phyloP scores from a whole-genome alignment of 2,797 vertebrate genomes.

The Lepilemur ruficaudatus region DNA sequence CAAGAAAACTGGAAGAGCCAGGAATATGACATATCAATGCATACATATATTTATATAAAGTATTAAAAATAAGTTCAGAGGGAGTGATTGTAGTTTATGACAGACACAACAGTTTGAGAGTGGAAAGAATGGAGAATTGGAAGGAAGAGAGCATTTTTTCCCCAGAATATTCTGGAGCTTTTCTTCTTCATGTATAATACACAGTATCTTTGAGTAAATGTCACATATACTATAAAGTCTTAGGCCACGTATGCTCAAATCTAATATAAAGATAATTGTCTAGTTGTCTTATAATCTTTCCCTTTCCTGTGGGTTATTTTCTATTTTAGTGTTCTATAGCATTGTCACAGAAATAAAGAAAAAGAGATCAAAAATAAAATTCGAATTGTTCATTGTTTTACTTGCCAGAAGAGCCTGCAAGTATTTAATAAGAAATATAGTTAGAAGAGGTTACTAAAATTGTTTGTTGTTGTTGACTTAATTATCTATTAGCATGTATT shows the following conservation, averaged over 20 bases:
- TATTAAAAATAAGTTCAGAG: not conserved
- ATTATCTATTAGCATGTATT: not conserved
- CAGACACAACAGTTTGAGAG: not conserved
- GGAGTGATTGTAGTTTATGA: not conserved
- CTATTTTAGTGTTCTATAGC: not conserved
- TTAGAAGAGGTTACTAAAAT: not conserved
- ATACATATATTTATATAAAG: not conserved
- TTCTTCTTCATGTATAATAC: not conserved
- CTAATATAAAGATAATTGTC: not conserved
- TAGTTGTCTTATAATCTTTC: not conserved
- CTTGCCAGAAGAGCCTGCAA: not conserved
- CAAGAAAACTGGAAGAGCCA: not conserved
- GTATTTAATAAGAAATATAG: slow-evolving; percentile 3
- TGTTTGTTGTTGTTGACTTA: not conserved
- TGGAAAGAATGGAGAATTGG: not conserved
- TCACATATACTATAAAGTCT: not conserved
- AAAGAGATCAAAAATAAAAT: not conserved
- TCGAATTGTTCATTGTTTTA: not conserved
- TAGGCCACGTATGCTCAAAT: not conserved
- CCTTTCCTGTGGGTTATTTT: not conserved
- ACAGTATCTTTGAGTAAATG: not conserved
- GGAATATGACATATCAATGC: not conserved
- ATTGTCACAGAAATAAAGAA: slow-evolving; percentile 5
- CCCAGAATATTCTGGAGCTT: not conserved
- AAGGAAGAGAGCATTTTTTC: not conserved